Conservation (phyloP, 2,797 vertebrate species). For the Protosalanx chinensis region DNA sequence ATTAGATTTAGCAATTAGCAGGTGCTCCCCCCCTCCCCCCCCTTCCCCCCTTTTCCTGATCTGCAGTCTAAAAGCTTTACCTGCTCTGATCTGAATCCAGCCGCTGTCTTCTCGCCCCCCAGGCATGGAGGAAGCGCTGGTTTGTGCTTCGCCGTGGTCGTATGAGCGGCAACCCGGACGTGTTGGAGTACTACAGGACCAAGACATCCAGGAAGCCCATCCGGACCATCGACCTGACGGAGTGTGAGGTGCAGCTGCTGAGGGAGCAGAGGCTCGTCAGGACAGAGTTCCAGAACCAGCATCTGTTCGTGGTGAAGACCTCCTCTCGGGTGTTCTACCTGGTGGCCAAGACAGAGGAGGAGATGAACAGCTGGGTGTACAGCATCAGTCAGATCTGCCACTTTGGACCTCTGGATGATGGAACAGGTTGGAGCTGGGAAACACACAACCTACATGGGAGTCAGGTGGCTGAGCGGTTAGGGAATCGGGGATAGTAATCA, state of each 20-base stretch:
- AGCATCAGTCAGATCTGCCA: slow-evolving; percentile 93
- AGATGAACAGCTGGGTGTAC: slow-evolving; percentile 93
- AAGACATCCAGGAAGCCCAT: slow-evolving; percentile 90
- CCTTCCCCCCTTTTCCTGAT: too few species aligned
- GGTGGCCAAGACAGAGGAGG: slow-evolving; percentile 94
- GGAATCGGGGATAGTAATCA: too few species aligned
- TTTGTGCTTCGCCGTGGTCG: slow-evolving; percentile 92
- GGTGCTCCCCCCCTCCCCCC: too few species aligned
- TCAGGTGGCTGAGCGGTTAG: too few species aligned
- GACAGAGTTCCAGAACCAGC: slow-evolving; percentile 88
- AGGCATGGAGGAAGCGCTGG: slow-evolving; percentile 98
- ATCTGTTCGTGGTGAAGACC: slow-evolving; percentile 92
- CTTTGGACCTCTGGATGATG: slow-evolving; percentile 80
- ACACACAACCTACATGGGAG: too few species aligned
- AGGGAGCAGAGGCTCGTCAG: slow-evolving; percentile 81
- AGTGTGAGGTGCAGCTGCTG: slow-evolving; percentile 86
- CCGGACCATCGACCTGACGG: slow-evolving; percentile 89
- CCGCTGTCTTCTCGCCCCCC: slow-evolving; percentile 23
- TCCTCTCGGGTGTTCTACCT: slow-evolving; percentile 89
- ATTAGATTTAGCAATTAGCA: too few species aligned
- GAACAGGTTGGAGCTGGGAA: slow-evolving; percentile 71
- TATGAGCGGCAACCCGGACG: slow-evolving; percentile 93
- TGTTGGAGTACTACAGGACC: slow-evolving; percentile 93
- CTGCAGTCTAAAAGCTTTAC: neutral
- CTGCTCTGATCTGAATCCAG: neutral